A percentile compares a stretch with the other conserved stretches of the same genome.
phyloP scores from a whole-genome alignment of 2,888 invertebrate genomes.

The Acrocyrtus sp. region DNA sequence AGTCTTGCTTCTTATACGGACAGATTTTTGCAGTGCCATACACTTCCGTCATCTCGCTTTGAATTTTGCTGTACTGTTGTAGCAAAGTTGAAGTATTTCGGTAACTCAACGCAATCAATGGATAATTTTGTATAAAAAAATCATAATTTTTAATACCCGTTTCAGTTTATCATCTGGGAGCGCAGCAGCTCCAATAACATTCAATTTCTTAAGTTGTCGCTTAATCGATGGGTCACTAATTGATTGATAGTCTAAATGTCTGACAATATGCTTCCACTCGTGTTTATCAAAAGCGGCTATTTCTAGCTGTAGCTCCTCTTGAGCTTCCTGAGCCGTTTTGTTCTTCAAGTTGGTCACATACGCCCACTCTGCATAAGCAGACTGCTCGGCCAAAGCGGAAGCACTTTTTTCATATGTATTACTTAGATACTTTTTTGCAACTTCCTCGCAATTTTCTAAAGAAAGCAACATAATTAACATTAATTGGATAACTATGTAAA shows the following conservation, averaged over 20 bases:
- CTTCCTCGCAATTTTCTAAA: slow-evolving; percentile 46
- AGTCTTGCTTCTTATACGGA: slow-evolving; percentile 68
- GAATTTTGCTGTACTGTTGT: slow-evolving; percentile 64
- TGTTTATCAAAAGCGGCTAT: slow-evolving; percentile 75
- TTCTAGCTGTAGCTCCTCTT: slow-evolving; percentile 42
- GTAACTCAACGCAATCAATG: not conserved
- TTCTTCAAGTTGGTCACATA: slow-evolving; percentile 66
- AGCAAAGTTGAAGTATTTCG: slow-evolving; percentile 2
- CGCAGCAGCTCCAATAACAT: slow-evolving; percentile 78
- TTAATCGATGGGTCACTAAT: slow-evolving; percentile 75
- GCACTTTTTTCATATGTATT: slow-evolving; percentile 43
- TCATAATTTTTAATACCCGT: slow-evolving; percentile 17
- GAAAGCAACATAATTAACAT: not conserved
- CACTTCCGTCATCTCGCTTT: slow-evolving; percentile 81
- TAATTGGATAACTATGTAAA: not conserved
- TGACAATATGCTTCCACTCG: slow-evolving; percentile 77
- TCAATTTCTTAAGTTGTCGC: slow-evolving; percentile 77
- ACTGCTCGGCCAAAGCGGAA: slow-evolving; percentile 65
- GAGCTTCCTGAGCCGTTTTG: slow-evolving; percentile 42
- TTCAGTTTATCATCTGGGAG: slow-evolving; percentile 77
- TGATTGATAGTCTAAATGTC: slow-evolving; percentile 69
- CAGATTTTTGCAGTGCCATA: slow-evolving; percentile 80
- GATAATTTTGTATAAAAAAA: slow-evolving; percentile 7
- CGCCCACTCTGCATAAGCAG: slow-evolving; percentile 66
- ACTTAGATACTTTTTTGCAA: slow-evolving; percentile 47